A percentile compares a stretch with the other conserved stretches of the same genome.
Evolutionary conservation across 1,140 invertebrate genomes (phyloP).

Genomic region (Parasteatoda tepidariorum): DNA sequence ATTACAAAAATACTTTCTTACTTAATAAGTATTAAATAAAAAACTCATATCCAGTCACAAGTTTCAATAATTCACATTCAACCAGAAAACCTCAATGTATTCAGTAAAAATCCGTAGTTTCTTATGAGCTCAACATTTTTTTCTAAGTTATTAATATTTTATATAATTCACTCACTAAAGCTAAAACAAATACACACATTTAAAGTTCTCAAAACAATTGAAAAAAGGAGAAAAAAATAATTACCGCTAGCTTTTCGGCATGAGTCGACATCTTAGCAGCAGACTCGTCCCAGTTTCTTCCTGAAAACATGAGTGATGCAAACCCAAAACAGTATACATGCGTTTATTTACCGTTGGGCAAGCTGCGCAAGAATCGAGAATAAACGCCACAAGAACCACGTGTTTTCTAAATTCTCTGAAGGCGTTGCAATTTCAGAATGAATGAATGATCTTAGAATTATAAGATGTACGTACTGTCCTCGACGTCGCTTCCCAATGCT

Average conservation of each 20-base stretch:
- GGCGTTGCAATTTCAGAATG: background rate
- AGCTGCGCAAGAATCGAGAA: background rate
- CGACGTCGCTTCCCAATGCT: background rate
- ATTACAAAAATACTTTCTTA: too few relatives aligned
- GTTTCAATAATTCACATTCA: too few relatives aligned
- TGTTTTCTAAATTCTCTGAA: background rate
- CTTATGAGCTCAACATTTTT: too few relatives aligned
- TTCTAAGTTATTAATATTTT: too few relatives aligned
- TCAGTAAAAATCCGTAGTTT: too few relatives aligned
- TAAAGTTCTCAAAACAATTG: too few relatives aligned
- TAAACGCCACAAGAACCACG: too few relatives aligned
- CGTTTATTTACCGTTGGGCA: background rate
- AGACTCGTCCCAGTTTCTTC: background rate
- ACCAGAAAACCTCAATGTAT: too few relatives aligned
- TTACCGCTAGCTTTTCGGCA: conserved; percentile 47
- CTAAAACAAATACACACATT: too few relatives aligned
- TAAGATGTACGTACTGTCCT: background rate
- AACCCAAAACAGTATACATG: background rate
- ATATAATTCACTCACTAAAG: too few relatives aligned
- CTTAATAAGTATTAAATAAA: too few relatives aligned
- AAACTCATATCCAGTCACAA: too few relatives aligned
- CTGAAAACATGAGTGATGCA: background rate
- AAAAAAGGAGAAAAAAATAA: background rate
- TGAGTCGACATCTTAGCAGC: conserved; percentile 31
- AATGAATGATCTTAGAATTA: background rate